Conservation (phyloP, 2,113 vertebrate species). For the Halcyon malimbica region DNA sequence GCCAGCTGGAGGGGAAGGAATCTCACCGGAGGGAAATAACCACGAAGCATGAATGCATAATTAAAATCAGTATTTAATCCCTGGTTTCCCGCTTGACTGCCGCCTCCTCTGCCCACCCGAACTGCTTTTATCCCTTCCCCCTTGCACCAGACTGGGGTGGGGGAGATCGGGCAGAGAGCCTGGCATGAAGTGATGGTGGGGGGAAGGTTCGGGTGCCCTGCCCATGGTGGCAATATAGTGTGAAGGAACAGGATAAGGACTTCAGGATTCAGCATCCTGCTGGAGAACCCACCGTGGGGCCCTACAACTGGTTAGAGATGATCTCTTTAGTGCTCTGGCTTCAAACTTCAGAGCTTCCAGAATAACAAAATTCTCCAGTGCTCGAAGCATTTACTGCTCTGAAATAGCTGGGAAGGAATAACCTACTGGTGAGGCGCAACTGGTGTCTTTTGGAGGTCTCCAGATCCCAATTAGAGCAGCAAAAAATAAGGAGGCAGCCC, state of each 20-base stretch:
- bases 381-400: not conserved
- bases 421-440: not conserved
- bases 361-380: fast-evolving
- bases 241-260: not conserved
- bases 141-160: fast-evolving
- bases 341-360: not conserved
- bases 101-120: not conserved
- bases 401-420: not conserved
- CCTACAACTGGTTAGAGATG: not conserved
- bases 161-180: fast-evolving
- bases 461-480: not conserved
- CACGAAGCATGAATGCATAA: not conserved
- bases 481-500: not conserved
- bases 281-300: not conserved
- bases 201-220: not conserved
- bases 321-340: fast-evolving
- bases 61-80: not conserved
- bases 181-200: fast-evolving
- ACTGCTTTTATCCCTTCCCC: not conserved
- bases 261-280: not conserved
- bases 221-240: fast-evolving
- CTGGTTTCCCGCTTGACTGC: not conserved
- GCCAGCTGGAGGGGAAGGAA: not conserved
- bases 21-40: not conserved
- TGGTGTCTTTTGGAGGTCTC: not conserved